A percentile compares a stretch with the other conserved stretches of the same genome.
Conservation (phyloP, 2,113 vertebrate species). For the Notarius lentiginosus region DNA sequence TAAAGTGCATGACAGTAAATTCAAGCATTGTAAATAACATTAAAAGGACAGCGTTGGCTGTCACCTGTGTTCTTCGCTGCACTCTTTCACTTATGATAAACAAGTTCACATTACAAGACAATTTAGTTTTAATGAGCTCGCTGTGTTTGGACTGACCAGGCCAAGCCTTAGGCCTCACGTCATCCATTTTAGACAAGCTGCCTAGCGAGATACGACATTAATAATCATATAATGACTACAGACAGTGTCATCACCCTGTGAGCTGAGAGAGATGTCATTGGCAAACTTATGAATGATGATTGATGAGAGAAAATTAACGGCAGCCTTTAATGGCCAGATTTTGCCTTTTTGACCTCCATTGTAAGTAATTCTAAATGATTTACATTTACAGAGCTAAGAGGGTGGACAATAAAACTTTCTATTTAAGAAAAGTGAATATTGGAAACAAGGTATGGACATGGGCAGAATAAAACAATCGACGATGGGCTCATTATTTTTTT, state of each 20-base stretch:
- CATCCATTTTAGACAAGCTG: conserved; percentile 74
- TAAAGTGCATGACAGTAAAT: not conserved
- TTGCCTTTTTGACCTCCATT: conserved; percentile 58
- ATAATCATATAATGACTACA: conserved; percentile 70
- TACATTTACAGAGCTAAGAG: too few relatives aligned
- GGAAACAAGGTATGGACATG: not conserved
- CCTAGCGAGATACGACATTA: conserved; percentile 69
- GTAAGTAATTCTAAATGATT: conserved; percentile 55
- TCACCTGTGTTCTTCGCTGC: conserved; percentile 20
- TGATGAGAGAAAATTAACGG: conserved; percentile 59
- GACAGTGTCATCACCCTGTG: conserved; percentile 58
- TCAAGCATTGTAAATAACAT: conserved; percentile 37
- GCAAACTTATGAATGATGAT: conserved; percentile 68
- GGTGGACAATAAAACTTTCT: too few relatives aligned
- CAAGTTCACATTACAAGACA: conserved; percentile 70
- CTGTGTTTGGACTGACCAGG: conserved; percentile 67
- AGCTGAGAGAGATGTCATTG: conserved; percentile 64
- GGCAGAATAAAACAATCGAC: not conserved
- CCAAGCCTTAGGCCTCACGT: conserved; percentile 61
- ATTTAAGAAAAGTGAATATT: not conserved
- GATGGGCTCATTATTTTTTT: not conserved
- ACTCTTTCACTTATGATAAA: conserved; percentile 59
- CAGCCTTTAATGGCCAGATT: conserved; percentile 58
- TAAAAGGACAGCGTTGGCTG: conserved; percentile 35
- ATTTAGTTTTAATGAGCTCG: conserved; percentile 70